Percentiles rank a stretch among this genome's conserved stretches.
Conservation (phyloP, 2,797 vertebrate genomes). For the Carapus acus region DNA sequence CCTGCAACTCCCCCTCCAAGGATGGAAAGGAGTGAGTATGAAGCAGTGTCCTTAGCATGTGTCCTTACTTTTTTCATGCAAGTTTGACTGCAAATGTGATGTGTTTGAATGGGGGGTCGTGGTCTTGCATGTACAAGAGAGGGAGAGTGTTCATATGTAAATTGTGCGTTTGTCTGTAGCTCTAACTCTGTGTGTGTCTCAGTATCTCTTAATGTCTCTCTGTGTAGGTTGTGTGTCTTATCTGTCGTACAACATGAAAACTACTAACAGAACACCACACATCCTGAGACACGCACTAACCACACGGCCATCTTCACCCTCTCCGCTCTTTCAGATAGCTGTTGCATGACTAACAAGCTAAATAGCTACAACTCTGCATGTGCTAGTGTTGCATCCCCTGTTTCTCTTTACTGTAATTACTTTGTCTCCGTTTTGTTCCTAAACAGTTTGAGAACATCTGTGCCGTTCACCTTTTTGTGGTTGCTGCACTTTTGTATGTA, state of each 20-base stretch:
- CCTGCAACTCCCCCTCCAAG: conserved; percentile 94
- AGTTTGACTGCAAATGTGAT: conserved; percentile 28
- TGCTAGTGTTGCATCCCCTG: conserved; percentile 31
- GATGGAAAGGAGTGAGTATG: conserved; percentile 99
- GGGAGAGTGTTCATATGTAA: conserved; percentile 26
- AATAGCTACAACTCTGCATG: conserved; percentile 53
- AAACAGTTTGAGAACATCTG: conserved; percentile 30
- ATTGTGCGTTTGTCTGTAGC: conserved; percentile 23
- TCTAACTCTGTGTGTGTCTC: conserved; percentile 63
- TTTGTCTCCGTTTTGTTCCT: background rate
- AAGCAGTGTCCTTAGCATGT: conserved; percentile 53
- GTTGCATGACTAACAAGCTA: conserved; percentile 55
- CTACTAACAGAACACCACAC: conserved; percentile 49
- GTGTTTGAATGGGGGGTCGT: conserved; percentile 37
- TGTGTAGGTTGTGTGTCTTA: conserved; percentile 14
- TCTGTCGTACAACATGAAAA: conserved; percentile 41
- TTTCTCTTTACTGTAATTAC: conserved; percentile 18
- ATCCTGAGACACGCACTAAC: conserved; percentile 69
- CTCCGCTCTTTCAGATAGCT: conserved; percentile 44
- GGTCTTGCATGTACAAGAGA: conserved; percentile 44
- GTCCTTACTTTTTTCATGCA: conserved; percentile 29
- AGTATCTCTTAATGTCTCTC: conserved; percentile 41
- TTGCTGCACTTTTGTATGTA: conserved; percentile 1
- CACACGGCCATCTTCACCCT: conserved; percentile 45
- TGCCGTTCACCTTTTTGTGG: conserved; percentile 24